phyloP scores from a whole-genome alignment of 2,113 vertebrate genomes.

The Channa maculata region DNA sequence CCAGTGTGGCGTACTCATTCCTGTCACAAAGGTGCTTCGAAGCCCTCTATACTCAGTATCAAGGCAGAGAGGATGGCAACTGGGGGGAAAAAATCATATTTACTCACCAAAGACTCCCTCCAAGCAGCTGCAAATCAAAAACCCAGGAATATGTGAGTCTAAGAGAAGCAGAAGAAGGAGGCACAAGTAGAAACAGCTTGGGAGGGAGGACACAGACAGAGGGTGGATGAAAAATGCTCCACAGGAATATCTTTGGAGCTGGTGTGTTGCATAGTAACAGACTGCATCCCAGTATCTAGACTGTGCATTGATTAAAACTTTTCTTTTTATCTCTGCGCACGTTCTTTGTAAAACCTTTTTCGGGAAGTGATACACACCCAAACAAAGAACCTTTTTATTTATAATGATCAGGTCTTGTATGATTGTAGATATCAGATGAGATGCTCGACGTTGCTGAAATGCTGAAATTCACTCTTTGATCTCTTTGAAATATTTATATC shows the following conservation, averaged over 20 bases:
- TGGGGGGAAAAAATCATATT: slow-evolving; percentile 38
- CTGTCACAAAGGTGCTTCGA: slow-evolving; percentile 29
- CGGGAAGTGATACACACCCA: slow-evolving; percentile 12
- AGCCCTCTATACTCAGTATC: slow-evolving; percentile 19
- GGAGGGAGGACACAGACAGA: slow-evolving; percentile 37
- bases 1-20: slow-evolving; percentile 33
- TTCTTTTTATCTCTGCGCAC: slow-evolving; percentile 40
- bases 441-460: background rate
- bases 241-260: slow-evolving; percentile 47
- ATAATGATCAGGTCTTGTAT: slow-evolving; percentile 35
- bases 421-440: slow-evolving; percentile 15
- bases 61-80: slow-evolving; percentile 31
- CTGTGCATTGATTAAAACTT: slow-evolving; percentile 60
- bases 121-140: slow-evolving; percentile 49
- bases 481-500: slow-evolving; percentile 9
- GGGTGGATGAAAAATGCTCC: slow-evolving; percentile 47
- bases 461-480: background rate
- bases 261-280: slow-evolving; percentile 73
- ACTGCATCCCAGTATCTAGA: slow-evolving; percentile 44
- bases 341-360: slow-evolving; percentile 20
- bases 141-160: slow-evolving; percentile 36
- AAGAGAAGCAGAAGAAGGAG: slow-evolving; percentile 12
- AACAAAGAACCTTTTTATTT: slow-evolving; percentile 46
- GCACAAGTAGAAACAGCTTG: slow-evolving; percentile 30
- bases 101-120: slow-evolving; percentile 24